These are phyloP conservation scores for Drosophila barbarae DNA, from an alignment of 2,888 invertebrate genomes.

Conservation along the genomic window DNA sequence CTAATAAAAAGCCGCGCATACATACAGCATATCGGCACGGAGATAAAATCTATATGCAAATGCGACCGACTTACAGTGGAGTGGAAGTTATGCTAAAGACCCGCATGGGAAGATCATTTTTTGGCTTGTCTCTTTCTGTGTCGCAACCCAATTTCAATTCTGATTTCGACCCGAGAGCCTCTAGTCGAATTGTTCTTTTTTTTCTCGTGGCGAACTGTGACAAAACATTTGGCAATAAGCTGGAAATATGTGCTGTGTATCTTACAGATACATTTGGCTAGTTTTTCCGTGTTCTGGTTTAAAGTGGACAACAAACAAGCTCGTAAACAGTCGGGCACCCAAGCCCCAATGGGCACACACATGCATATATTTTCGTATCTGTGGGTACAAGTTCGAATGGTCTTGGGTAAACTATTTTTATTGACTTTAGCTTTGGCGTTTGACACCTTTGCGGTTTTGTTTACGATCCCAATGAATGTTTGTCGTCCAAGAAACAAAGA, in stretches of 20 bases:
- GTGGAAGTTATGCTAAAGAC: conserved; percentile 30
- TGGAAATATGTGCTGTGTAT: conserved; percentile 29
- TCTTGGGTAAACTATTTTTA: conserved; percentile 63
- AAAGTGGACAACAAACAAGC: conserved; percentile 71
- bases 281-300: conserved; percentile 61
- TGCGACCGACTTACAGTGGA: conserved; percentile 40
- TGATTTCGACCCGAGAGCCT: conserved; percentile 5
- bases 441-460: conserved; percentile 71
- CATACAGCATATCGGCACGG: conserved; percentile 6
- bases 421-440: conserved; percentile 71
- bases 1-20: conserved; percentile 24
- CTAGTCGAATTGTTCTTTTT: conserved; percentile 12
- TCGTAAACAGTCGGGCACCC: conserved; percentile 56
- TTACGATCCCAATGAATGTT: conserved; percentile 48
- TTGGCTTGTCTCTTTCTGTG: conserved; percentile 39
- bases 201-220: conserved; percentile 22
- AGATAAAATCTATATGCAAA: conserved; percentile 52
- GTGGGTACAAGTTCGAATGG: conserved; percentile 22
- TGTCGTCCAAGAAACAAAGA: conserved; percentile 19
- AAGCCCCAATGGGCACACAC: conserved; percentile 28
- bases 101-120: conserved; percentile 32
- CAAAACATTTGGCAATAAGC: conserved; percentile 45
- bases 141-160: conserved; percentile 51
- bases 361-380: conserved; percentile 1
- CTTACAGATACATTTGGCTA: conserved; percentile 56